Conservation (phyloP, 2,113 vertebrate genomes). For the Gambusia affinis region DNA sequence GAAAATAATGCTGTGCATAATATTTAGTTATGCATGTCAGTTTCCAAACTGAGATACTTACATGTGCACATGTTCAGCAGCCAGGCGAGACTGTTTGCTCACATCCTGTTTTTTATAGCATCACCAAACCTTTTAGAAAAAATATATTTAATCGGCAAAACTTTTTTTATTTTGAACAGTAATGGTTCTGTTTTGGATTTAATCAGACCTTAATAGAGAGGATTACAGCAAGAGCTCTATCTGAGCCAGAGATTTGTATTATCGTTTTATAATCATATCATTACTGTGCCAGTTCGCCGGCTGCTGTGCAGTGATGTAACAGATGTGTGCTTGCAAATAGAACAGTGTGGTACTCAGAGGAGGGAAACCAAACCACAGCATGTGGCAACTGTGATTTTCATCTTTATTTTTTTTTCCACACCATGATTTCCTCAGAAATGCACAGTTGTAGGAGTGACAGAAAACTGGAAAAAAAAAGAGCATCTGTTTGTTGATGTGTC, state of each 20-base stretch:
- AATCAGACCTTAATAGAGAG: conserved; percentile 6
- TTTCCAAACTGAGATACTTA: neutral
- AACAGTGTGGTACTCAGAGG: neutral
- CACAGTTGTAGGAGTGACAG: neutral
- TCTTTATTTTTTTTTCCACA: neutral
- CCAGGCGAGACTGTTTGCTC: neutral
- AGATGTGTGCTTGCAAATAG: neutral
- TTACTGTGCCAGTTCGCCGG: neutral
- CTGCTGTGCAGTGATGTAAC: neutral
- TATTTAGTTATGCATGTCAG: conserved; percentile 21
- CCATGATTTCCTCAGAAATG: neutral
- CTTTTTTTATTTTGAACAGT: conserved; percentile 9
- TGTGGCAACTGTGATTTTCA: neutral
- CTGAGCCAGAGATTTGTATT: neutral
- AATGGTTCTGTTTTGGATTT: conserved; percentile 37
- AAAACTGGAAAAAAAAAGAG: conserved; percentile 17
- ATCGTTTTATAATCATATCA: neutral
- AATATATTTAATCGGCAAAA: neutral
- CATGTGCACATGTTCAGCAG: neutral
- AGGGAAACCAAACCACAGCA: neutral
- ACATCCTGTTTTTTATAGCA: neutral
- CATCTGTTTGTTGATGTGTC: conserved; percentile 22
- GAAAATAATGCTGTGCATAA: conserved; percentile 1
- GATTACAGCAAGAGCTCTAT: conserved; percentile 5
- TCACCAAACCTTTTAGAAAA: neutral